phyloP scores from a whole-genome alignment of 2,113 vertebrate species.

The Mungos mungo region DNA sequence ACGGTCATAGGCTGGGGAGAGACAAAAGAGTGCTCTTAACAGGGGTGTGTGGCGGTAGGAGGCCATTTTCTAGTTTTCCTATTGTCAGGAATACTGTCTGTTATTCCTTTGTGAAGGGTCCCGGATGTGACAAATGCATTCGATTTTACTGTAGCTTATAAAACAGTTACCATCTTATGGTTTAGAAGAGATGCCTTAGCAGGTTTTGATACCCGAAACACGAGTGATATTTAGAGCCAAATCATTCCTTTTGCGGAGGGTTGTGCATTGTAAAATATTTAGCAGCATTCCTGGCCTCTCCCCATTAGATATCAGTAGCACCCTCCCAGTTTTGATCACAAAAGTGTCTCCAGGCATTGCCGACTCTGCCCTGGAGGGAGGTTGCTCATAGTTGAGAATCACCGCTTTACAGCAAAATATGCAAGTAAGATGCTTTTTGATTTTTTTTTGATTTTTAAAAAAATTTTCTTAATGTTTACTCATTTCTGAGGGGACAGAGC shows the following conservation, averaged over 20 bases:
- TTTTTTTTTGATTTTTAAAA: background rate
- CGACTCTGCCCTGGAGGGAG: background rate
- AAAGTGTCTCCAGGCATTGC: background rate
- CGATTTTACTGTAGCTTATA: background rate
- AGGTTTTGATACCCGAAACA: background rate
- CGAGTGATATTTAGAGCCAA: background rate
- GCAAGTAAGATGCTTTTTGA: background rate
- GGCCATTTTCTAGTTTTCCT: constrained; percentile 6
- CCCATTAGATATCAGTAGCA: background rate
- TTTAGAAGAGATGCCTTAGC: background rate
- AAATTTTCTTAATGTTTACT: no score
- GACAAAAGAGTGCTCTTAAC: background rate
- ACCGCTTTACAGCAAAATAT: background rate
- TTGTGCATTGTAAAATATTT: background rate
- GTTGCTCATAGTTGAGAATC: background rate
- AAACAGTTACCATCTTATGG: background rate
- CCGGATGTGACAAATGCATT: background rate
- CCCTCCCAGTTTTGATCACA: background rate
- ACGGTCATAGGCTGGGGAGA: constrained; percentile 86
- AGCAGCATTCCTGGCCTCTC: background rate
- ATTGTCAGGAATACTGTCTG: background rate
- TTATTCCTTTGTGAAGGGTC: background rate
- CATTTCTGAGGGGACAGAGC: no score
- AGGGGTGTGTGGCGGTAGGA: background rate
- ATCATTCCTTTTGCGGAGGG: background rate